phyloP scores from a whole-genome alignment of 2,888 invertebrate species.

The Cataglyphis cursor region DNA sequence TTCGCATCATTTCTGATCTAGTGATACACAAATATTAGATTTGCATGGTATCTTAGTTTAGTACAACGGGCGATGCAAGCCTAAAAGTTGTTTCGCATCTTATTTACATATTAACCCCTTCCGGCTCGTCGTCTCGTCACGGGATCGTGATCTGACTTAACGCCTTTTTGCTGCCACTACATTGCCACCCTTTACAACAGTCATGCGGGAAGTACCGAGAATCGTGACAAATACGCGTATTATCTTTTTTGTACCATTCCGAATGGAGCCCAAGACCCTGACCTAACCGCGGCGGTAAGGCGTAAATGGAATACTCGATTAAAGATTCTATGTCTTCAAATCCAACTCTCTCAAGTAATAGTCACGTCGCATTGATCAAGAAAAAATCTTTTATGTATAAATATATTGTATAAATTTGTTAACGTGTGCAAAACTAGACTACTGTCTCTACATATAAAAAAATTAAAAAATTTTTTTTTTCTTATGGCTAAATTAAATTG shows the following conservation, averaged over 20 bases:
- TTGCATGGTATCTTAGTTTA: conserved; percentile 30
- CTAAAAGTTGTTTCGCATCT: conserved; percentile 42
- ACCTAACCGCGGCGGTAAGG: conserved; percentile 32
- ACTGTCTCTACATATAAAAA: not conserved
- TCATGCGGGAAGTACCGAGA: conserved; percentile 62
- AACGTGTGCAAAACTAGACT: not conserved
- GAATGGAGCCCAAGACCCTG: conserved; percentile 41
- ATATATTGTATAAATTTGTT: conserved; percentile 26
- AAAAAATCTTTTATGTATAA: not conserved
- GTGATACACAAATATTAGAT: conserved; percentile 23
- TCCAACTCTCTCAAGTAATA: conserved; percentile 35
- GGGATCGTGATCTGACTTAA: conserved; percentile 84
- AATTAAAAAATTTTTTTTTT: not conserved
- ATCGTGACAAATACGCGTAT: conserved; percentile 65
- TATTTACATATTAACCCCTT: conserved; percentile 85
- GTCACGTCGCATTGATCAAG: conserved; percentile 49
- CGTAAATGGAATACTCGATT: conserved; percentile 47
- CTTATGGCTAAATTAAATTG: not conserved
- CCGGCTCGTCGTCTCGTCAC: conserved; percentile 66
- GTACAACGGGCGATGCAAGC: conserved; percentile 5
- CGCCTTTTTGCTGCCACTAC: conserved; percentile 82
- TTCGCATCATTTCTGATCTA: conserved; percentile 18
- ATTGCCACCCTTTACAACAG: conserved; percentile 56
- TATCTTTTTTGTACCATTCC: conserved; percentile 51
- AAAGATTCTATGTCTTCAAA: conserved; percentile 36